A percentile compares a stretch with the other conserved stretches of the same genome.
phyloP scores from a whole-genome alignment of 35 echinoderm and acorn worm genomes.

The Holothuria glaberrima region DNA sequence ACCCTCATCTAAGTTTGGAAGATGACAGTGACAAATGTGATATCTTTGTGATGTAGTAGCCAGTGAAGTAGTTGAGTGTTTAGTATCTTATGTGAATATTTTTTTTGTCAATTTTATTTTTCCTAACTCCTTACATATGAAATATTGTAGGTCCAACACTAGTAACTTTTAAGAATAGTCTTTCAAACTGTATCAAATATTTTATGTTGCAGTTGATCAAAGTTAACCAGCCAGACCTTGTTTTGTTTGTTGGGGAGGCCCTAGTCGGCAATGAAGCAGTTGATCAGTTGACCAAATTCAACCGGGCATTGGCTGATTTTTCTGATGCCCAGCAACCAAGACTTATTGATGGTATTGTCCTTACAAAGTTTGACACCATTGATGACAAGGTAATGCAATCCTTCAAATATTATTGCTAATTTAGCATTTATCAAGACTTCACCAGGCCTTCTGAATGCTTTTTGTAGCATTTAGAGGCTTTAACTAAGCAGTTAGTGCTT shows the following conservation, averaged over 20 bases:
- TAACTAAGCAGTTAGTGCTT: too few relatives aligned
- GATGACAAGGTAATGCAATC: constrained; percentile 87
- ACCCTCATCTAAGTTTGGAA: too few relatives aligned
- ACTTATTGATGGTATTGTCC: constrained; percentile 98
- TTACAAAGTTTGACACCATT: constrained; percentile 99
- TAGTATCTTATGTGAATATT: too few relatives aligned
- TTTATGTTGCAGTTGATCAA: constrained; percentile 84
- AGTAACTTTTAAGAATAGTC: neutral
- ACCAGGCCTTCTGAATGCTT: too few relatives aligned
- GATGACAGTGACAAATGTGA: too few relatives aligned
- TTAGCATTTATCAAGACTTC: too few relatives aligned
- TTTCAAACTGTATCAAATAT: neutral
- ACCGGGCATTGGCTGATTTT: constrained; percentile 88
- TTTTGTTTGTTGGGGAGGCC: constrained; percentile 96
- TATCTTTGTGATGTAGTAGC: too few relatives aligned
- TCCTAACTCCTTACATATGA: too few relatives aligned
- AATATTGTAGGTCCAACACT: too few relatives aligned
- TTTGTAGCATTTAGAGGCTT: too few relatives aligned
- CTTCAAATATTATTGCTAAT: neutral
- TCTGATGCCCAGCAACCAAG: constrained; percentile 86
- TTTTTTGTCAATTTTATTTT: too few relatives aligned
- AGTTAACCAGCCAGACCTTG: constrained; percentile 94
- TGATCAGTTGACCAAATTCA: constrained; percentile 97
- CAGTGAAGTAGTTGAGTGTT: too few relatives aligned
- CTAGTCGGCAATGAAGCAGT: constrained; percentile 98